Conservation (phyloP, 2,113 vertebrate genomes). For the Microcebus lehilahytsara region DNA sequence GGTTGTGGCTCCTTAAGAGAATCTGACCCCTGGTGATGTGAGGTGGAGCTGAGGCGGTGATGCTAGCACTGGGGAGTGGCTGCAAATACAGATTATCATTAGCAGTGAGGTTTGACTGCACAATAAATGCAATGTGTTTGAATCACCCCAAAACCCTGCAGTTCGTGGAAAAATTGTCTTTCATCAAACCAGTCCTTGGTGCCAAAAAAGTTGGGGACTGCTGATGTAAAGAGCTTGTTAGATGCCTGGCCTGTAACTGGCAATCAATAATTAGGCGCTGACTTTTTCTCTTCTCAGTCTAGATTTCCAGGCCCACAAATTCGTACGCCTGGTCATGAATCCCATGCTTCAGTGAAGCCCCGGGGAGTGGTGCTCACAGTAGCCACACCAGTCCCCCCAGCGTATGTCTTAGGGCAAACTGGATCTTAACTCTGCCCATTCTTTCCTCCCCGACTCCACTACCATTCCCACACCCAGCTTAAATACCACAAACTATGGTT, state of each 20-base stretch:
- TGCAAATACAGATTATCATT: too few relatives aligned
- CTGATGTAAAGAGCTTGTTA: background rate
- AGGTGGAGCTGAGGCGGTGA: too few relatives aligned
- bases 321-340: background rate
- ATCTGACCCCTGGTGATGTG: too few relatives aligned
- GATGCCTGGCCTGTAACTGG: background rate
- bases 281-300: background rate
- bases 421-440: background rate
- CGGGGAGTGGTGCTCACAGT: background rate
- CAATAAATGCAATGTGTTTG: too few relatives aligned
- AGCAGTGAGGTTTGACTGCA: too few relatives aligned
- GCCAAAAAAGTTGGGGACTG: too few relatives aligned
- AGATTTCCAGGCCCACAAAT: background rate
- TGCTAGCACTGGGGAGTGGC: too few relatives aligned
- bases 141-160: too few relatives aligned
- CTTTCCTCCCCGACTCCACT: background rate
- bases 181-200: too few relatives aligned
- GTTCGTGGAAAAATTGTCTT: too few relatives aligned
- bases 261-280: background rate
- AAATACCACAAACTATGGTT: background rate
- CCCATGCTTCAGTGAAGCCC: fast-evolving
- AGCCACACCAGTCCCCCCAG: too few relatives aligned
- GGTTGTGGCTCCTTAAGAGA: too few relatives aligned
- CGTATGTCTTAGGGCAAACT: background rate
- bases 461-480: background rate